Conservation (phyloP, 1,140 invertebrate genomes). For the Leptestheria dahalacensis region DNA sequence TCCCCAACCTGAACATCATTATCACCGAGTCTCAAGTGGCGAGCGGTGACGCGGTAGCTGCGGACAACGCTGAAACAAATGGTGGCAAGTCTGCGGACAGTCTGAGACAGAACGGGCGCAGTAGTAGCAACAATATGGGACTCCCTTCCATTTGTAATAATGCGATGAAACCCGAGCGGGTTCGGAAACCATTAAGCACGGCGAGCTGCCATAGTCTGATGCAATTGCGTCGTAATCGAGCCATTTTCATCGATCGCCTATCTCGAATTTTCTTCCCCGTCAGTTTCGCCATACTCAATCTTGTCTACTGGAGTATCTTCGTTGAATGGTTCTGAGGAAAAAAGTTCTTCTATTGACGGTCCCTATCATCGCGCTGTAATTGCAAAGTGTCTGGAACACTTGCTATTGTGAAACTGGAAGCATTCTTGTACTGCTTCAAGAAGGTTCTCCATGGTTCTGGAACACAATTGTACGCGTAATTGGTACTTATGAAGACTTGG, state of each 20-base stretch:
- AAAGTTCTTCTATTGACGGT: too few relatives aligned
- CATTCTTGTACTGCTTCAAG: too few relatives aligned
- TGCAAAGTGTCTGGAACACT: too few relatives aligned
- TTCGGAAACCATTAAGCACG: conserved; percentile 5
- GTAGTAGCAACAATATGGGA: neutral
- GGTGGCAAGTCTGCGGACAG: neutral
- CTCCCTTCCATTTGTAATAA: neutral
- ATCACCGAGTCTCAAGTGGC: neutral
- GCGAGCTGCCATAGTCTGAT: conserved; percentile 11
- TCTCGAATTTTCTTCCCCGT: conserved; percentile 29
- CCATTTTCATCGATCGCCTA: conserved; percentile 27
- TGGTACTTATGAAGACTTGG: too few relatives aligned
- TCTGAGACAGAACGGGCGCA: neutral
- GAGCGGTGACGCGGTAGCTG: neutral
- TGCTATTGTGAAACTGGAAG: too few relatives aligned
- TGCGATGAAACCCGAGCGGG: neutral
- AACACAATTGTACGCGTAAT: too few relatives aligned
- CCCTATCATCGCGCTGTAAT: too few relatives aligned
- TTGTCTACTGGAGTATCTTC: conserved; percentile 27
- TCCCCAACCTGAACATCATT: neutral
- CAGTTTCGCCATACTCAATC: conserved; percentile 29
- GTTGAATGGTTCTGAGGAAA: conserved; percentile 11
- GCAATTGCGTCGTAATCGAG: conserved; percentile 21
- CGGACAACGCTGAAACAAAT: neutral
- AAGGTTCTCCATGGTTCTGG: too few relatives aligned